A percentile compares a stretch with the other conserved stretches of the same genome.
These are phyloP conservation scores for Macrochelys suwanniensis DNA, from an alignment of 2,797 vertebrate species.

Conservation along the genomic window DNA sequence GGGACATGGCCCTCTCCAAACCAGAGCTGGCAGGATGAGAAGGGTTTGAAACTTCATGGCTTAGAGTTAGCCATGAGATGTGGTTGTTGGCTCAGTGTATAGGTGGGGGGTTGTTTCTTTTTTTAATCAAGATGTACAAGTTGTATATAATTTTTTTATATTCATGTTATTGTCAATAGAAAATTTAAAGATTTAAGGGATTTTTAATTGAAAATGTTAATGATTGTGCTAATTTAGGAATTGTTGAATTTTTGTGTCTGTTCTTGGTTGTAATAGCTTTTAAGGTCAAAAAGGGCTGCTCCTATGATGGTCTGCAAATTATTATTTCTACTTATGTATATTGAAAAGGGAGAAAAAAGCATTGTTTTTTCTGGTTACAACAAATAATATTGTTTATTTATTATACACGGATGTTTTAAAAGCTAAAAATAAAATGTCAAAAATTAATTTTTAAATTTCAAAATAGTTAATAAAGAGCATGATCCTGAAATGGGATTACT, in stretches of 20 bases:
- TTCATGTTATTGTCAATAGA: too few relatives aligned
- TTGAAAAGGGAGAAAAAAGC: too few relatives aligned
- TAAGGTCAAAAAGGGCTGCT: not conserved
- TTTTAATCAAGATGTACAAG: too few relatives aligned
- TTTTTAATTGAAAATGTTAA: not conserved
- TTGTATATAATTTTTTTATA: too few relatives aligned
- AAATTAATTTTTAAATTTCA: not conserved
- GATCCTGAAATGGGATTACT: not conserved
- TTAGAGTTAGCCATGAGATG: too few relatives aligned
- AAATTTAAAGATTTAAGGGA: not conserved
- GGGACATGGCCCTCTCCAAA: too few relatives aligned
- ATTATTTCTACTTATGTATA: not conserved
- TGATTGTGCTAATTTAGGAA: not conserved
- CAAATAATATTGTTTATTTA: not conserved
- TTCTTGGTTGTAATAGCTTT: not conserved
- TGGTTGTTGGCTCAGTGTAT: too few relatives aligned
- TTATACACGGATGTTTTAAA: not conserved
- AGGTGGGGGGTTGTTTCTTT: too few relatives aligned
- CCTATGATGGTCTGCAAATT: not conserved
- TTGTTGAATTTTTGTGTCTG: not conserved
- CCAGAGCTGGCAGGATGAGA: too few relatives aligned
- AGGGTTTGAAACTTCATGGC: too few relatives aligned
- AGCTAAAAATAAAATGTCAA: not conserved
- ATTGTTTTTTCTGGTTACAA: not conserved
- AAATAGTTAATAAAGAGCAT: conserved; percentile 8